Evolutionary conservation across 2,113 vertebrate species (phyloP), one percentile per base, ranked within the genome.

Genomic region (Trinectes maculatus): DNA sequence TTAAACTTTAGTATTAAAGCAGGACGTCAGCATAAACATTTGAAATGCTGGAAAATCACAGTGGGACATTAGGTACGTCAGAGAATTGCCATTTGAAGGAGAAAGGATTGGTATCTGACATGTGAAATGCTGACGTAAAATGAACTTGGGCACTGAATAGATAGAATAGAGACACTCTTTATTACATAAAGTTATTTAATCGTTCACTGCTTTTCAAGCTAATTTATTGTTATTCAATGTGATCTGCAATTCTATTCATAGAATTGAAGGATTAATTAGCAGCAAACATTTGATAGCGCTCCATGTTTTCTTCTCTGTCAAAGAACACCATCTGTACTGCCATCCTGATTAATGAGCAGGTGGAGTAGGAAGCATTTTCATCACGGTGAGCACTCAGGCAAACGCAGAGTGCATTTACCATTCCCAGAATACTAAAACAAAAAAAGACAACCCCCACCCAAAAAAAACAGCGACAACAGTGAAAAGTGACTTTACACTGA

Each of bases 331-430:
- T 91, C 90, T 90, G 88, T 47, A 86, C 73, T 42, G 59, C 68
- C 60, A 58, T 66, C 62, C 82, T 88, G 88, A 90, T 92, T 87
- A 92, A 89, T 83, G 87, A 92, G 86, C 87, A 90, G 89, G 87
- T 90, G 87, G 76, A 75, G 57, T 59, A 74, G 74, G 55, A 86
- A 77, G 64, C 58, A 42, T 79, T 86, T 83, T 88, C 82, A 78
- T 87, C 79, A 83, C 48, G 34, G 61, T 81, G 89, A 77, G 79
- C 72, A 80, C 34, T 80, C 67, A 85, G 74, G 81, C 83, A 74
- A 58, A 73, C 58, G 29, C 62, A 75, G 74, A 71, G 46, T 66
- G 31, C 60, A 80, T 72, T 59, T 51, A 22, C 15, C 61, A 29
- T 57, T 70, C 28, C 55, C 16, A 59, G 25, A 76, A 83, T 53